These are phyloP conservation scores for Triplophysa siluroides DNA, from an alignment of 2,113 vertebrate genomes.

Conservation along the genomic window DNA sequence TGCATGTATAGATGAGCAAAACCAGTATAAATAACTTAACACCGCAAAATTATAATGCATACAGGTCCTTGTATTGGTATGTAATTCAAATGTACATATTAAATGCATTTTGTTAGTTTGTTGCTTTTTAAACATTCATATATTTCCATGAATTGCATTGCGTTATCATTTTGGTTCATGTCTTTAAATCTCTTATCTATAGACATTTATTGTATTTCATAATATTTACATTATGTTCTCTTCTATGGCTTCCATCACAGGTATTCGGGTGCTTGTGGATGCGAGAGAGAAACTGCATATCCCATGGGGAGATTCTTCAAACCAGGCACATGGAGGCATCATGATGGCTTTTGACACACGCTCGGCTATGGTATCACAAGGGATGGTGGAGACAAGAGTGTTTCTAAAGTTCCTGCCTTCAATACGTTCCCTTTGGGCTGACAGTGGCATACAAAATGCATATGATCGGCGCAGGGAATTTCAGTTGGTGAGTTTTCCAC, in stretches of 20 bases:
- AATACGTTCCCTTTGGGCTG: constrained; percentile 85
- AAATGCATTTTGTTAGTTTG: neutral
- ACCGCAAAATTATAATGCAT: neutral
- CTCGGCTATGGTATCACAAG: constrained; percentile 76
- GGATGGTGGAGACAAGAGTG: constrained; percentile 83
- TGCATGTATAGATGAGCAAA: neutral
- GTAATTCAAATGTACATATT: too few species aligned
- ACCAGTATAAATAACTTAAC: neutral
- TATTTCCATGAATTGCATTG: too few species aligned
- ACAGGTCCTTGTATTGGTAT: too few species aligned
- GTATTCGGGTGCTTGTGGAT: constrained; percentile 92
- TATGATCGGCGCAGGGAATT: constrained; percentile 95
- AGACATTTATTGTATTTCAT: neutral
- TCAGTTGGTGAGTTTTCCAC: constrained; percentile 85
- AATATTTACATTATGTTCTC: neutral
- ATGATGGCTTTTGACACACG: constrained; percentile 96
- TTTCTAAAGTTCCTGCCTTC: constrained; percentile 86
- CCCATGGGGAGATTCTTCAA: constrained; percentile 86
- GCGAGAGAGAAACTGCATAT: constrained; percentile 95
- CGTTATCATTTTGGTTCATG: too few species aligned
- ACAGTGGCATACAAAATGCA: constrained; percentile 89
- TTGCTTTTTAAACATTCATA: neutral
- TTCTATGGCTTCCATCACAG: constrained; percentile 61
- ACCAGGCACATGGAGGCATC: constrained; percentile 83
- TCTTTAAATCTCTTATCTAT: neutral